These are phyloP conservation scores for Pterocles gutturalis DNA, from an alignment of 2,113 vertebrate genomes.

Conservation along the genomic window DNA sequence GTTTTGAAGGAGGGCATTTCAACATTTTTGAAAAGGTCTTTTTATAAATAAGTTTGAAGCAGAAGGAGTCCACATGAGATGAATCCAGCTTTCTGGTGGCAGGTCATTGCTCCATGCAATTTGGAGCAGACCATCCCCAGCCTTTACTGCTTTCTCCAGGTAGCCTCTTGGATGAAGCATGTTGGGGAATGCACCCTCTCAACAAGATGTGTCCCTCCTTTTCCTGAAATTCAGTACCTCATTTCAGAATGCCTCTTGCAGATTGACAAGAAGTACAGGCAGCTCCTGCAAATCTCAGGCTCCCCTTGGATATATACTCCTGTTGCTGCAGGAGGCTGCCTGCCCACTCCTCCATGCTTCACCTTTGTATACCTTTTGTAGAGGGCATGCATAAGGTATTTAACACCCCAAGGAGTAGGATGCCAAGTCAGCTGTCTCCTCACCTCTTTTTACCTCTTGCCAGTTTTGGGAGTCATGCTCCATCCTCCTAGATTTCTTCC, in stretches of 20 bases:
- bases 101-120: accelerated
- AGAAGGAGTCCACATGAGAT: background rate
- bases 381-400: background rate
- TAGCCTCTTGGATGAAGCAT: background rate
- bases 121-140: background rate
- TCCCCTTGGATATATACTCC: accelerated
- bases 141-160: background rate
- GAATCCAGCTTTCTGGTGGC: background rate
- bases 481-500: background rate
- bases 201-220: background rate
- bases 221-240: background rate
- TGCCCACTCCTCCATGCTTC: accelerated
- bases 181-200: accelerated
- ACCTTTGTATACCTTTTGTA: background rate
- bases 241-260: background rate
- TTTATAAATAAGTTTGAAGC: background rate
- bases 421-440: background rate
- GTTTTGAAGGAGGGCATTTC: background rate
- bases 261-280: background rate
- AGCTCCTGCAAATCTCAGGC: background rate
- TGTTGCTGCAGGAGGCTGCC: too few relatives aligned
- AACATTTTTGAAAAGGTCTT: background rate
- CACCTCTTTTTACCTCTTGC: background rate
- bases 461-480: background rate
- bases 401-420: accelerated